Percentiles rank a stretch among this genome's conserved stretches.
Evolutionary conservation across 2,113 vertebrate species (phyloP).

Genomic region (Vimba vimba): DNA sequence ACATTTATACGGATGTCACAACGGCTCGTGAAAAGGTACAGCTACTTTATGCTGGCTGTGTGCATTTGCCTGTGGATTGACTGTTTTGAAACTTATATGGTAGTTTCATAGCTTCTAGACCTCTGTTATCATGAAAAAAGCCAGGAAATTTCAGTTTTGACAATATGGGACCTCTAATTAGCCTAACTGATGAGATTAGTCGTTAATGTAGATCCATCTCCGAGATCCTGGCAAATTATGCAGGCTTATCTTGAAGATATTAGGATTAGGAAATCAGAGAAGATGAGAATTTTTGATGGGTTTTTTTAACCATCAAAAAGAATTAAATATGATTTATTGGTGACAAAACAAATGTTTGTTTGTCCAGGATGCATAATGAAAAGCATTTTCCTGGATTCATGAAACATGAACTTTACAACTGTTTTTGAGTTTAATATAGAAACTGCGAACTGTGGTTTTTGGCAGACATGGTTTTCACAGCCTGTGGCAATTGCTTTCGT

Average conservation of each 20-base stretch:
- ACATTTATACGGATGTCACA: too few relatives aligned
- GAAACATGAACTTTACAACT: background rate
- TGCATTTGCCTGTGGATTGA: too few relatives aligned
- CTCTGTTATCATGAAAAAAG: too few relatives aligned
- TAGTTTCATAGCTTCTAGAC: too few relatives aligned
- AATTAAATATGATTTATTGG: background rate
- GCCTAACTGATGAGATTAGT: constrained; percentile 10
- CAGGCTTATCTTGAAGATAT: background rate
- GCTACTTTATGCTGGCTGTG: too few relatives aligned
- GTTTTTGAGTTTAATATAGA: constrained; percentile 14
- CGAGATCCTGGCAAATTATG: constrained; percentile 1
- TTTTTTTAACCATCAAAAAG: background rate
- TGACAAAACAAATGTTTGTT: background rate
- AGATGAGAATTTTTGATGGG: background rate
- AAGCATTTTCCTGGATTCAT: background rate
- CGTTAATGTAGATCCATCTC: background rate
- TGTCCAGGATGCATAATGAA: background rate
- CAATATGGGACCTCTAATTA: too few relatives aligned
- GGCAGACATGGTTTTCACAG: background rate
- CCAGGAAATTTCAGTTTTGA: too few relatives aligned
- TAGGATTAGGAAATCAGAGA: constrained; percentile 4
- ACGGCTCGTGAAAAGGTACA: too few relatives aligned
- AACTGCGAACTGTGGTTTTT: background rate
- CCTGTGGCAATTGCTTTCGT: constrained; percentile 6
- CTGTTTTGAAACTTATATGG: too few relatives aligned